A percentile compares a stretch with the other conserved stretches of the same genome.
These are phyloP conservation scores for Serrognathus titanus DNA, from an alignment of 2,888 invertebrate species.

Conservation along the genomic window DNA sequence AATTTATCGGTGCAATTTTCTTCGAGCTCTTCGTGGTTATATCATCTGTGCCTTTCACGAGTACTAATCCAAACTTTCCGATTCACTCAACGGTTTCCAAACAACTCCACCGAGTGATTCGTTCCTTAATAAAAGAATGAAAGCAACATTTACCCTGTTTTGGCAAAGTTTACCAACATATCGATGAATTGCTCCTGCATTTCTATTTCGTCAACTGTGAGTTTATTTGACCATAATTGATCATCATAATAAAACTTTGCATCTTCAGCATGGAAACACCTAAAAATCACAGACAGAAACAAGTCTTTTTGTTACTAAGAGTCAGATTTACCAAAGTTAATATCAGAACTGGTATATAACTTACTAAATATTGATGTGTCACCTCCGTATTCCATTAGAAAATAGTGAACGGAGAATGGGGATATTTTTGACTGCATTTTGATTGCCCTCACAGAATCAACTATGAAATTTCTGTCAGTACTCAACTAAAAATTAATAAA, in stretches of 20 bases:
- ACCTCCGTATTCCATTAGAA: slow-evolving; percentile 32
- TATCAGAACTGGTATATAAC: not conserved
- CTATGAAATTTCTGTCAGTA: slow-evolving; percentile 59
- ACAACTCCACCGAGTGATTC: slow-evolving; percentile 3
- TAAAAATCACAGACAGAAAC: not conserved
- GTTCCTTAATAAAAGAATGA: not conserved
- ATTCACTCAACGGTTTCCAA: slow-evolving; percentile 8
- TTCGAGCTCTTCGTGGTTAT: slow-evolving; percentile 3
- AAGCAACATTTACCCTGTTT: slow-evolving; percentile 6
- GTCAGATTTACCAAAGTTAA: not conserved
- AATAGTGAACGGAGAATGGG: slow-evolving; percentile 59
- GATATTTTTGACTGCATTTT: slow-evolving; percentile 54
- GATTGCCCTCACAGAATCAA: slow-evolving; percentile 55
- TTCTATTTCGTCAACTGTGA: slow-evolving; percentile 1
- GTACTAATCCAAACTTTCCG: slow-evolving; percentile 1
- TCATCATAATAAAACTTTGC: slow-evolving; percentile 5
- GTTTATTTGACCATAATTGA: not conserved
- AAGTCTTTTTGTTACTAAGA: not conserved
- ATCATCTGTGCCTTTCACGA: slow-evolving; percentile 4
- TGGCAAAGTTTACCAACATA: slow-evolving; percentile 10
- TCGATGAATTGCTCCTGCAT: slow-evolving; percentile 11
- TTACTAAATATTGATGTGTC: not conserved
- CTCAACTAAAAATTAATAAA: slow-evolving; percentile 50
- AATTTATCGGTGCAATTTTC: slow-evolving; percentile 4
- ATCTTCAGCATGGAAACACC: slow-evolving; percentile 12